These are phyloP conservation scores for Bedellia somnulentella DNA, from an alignment of 2,888 invertebrate genomes.

Conservation along the genomic window DNA sequence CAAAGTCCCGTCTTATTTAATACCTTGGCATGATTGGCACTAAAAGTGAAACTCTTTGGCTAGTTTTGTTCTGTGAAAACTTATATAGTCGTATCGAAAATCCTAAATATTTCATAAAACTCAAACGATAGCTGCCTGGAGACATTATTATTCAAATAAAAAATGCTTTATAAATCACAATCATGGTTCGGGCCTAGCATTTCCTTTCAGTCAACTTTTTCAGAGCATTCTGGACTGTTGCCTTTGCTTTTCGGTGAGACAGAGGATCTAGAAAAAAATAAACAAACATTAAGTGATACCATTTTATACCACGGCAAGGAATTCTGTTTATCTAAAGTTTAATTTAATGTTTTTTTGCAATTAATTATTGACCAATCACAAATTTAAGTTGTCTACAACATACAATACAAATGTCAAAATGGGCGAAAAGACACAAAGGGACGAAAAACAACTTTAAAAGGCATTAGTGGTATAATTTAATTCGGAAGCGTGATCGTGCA, in stretches of 20 bases:
- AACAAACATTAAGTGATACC: not conserved
- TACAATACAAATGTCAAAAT: not conserved
- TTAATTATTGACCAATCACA: not conserved
- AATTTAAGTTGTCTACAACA: not conserved
- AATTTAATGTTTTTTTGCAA: not conserved
- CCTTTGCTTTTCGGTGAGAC: slow-evolving; percentile 56
- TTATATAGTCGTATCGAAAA: no score
- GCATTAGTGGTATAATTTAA: slow-evolving; percentile 54
- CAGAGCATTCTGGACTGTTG: slow-evolving; percentile 58
- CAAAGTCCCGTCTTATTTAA: no score
- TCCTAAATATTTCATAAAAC: no score
- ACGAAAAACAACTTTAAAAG: slow-evolving; percentile 30
- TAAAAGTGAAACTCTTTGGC: no score
- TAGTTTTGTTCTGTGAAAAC: no score
- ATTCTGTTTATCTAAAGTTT: not conserved
- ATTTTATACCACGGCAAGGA: not conserved
- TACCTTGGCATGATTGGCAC: no score
- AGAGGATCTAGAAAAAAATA: slow-evolving; percentile 46
- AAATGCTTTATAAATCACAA: slow-evolving; percentile 41
- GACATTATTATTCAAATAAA: no score
- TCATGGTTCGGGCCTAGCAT: slow-evolving; percentile 17
- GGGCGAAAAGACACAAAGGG: slow-evolving; percentile 6
- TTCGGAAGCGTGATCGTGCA: slow-evolving; percentile 57
- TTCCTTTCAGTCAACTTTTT: slow-evolving; percentile 56
- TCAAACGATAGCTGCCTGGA: no score